A percentile compares a stretch with the other conserved stretches of the same genome.
Evolutionary conservation across 2,888 invertebrate species (phyloP).

Genomic region (Anorthoa munda): DNA sequence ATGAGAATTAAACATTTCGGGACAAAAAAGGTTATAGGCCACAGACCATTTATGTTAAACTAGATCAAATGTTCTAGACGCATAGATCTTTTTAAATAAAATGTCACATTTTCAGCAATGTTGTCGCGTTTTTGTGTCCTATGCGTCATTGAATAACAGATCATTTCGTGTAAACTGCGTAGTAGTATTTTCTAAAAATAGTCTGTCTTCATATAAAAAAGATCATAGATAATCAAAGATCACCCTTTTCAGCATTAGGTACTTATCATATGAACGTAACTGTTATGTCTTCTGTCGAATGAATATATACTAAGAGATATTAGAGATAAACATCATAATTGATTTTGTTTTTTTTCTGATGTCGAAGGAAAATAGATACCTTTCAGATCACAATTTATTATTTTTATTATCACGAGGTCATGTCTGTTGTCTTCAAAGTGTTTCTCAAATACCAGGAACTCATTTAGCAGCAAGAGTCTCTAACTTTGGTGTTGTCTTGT

Average conservation of each 20-base stretch:
- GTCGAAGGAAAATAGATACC: not conserved
- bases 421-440: not conserved
- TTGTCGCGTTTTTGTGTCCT: not conserved
- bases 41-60: not conserved
- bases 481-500: slow-evolving; percentile 43
- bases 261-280: not conserved
- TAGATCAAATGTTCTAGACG: not conserved
- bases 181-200: not conserved
- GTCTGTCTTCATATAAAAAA: not conserved
- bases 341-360: not conserved
- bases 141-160: slow-evolving; percentile 2
- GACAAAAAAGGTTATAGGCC: slow-evolving; percentile 13
- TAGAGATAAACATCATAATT: not conserved
- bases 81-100: not conserved
- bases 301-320: not conserved
- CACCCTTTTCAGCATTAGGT: slow-evolving; percentile 1
- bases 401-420: too few species aligned
- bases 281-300: not conserved
- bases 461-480: not conserved
- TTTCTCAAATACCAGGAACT: not conserved
- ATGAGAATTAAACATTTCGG: not conserved
- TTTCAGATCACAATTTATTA: too few species aligned
- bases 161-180: not conserved
- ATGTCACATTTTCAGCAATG: not conserved
- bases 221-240: slow-evolving; percentile 1